phyloP scores from a whole-genome alignment of 2,888 invertebrate genomes.

The Drosophila pseudotakahashii region DNA sequence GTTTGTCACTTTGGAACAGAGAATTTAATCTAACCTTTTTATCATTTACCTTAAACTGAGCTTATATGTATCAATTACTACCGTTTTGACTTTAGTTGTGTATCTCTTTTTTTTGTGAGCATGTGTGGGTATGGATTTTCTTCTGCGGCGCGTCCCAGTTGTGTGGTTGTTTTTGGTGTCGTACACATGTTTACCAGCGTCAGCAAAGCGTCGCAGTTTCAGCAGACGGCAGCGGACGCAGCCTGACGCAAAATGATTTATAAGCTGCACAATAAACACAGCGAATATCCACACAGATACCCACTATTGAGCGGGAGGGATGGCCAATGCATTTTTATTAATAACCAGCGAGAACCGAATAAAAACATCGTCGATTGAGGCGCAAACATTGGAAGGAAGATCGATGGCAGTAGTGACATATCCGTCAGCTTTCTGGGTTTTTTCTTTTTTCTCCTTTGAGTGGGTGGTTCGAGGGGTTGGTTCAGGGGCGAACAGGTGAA shows the following conservation, averaged over 20 bases:
- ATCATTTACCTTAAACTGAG: too few species aligned
- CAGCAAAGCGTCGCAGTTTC: constrained; percentile 71
- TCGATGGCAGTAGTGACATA: constrained; percentile 27
- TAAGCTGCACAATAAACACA: constrained; percentile 54
- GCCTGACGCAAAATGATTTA: constrained; percentile 79
- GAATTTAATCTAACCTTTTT: too few species aligned
- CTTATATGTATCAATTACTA: not conserved
- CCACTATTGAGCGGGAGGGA: constrained; percentile 2
- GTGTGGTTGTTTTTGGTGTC: constrained; percentile 15
- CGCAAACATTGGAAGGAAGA: constrained; percentile 4
- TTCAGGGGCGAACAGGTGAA: not conserved
- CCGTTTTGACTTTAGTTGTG: constrained; percentile 3
- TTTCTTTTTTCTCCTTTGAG: constrained; percentile 1
- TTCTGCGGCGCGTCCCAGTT: constrained; percentile 18
- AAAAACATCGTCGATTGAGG: constrained; percentile 27
- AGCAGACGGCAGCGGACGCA: constrained; percentile 66
- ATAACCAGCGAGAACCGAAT: constrained; percentile 31
- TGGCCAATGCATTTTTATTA: constrained; percentile 57
- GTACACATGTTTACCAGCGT: constrained; percentile 72
- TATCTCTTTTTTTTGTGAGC: not conserved
- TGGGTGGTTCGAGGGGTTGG: not conserved
- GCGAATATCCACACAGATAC: constrained; percentile 23
- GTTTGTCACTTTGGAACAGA: too few species aligned
- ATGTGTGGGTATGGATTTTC: constrained; percentile 16
- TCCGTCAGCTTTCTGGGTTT: constrained; percentile 7